Base-by-base conservation (phyloP, 1,140 invertebrate genomes). In the Monochamus saltuarius region DNA sequence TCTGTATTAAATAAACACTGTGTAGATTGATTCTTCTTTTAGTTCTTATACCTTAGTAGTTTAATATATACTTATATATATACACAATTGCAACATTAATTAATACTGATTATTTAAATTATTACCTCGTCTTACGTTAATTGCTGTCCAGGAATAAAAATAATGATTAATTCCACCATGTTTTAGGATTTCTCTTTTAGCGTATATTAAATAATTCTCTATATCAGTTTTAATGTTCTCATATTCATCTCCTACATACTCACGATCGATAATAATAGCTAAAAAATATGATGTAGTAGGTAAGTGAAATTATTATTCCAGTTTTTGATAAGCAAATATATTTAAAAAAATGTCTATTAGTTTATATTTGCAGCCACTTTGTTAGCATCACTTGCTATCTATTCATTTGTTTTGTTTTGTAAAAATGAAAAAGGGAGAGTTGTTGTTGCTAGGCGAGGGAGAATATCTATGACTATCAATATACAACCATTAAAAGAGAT, bases 81-180 rank as follows among this genome's bases (percentile, higher is more conserved):
- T n/a, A n/a, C n/a, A 29, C 22, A 29, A 29, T 6, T 3, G 6
- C 3, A 35, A 51, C 13, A 50, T 43, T 51, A 51, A 46, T 10
- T 34, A 43, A 2, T 36, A 45, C 8, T n/a, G 3, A 53, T 43
- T 43, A 34, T 17, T 38, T n/a, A 45, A 49, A 29, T 50, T 3
- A 56, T 74, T 75, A 88, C 87, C 88, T 80, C 81, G 83, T 65
- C 83, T 83, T 1, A 88, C 75, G 68, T 83, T 84, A 11, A 86
- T 81, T 11, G 81, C 79, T 7, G 80, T 81, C 80, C 87, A 87
- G 9, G 81, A 81, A 67, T 84, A 88, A 61, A 86, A 81, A 59
- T 80, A 78, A 1, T 88, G 79, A 49, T 81, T 80, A 4, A 90
- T 79, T 4, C 85, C 85, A 14, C 84, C 83, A 55, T 83, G 80